A percentile compares a stretch with the other conserved stretches of the same genome.
phyloP scores from a whole-genome alignment of 2,797 vertebrate species.

The Parambassis ranga region DNA sequence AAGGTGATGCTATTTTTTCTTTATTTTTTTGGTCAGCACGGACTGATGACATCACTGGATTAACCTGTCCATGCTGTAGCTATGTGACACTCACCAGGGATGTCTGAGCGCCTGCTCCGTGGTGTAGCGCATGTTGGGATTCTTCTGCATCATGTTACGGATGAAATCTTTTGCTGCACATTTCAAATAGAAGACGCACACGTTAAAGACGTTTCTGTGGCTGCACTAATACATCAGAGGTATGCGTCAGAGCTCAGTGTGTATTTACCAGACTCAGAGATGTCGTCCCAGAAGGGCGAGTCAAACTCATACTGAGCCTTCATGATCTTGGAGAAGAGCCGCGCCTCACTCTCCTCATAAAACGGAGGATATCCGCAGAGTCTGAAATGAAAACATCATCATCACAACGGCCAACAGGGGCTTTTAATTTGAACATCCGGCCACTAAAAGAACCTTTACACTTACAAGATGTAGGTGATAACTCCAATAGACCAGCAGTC shows the following conservation, averaged over 20 bases:
- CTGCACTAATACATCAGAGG: fast-evolving
- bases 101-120: slow-evolving; percentile 91
- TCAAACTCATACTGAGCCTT: slow-evolving; percentile 97
- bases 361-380: slow-evolving; percentile 98
- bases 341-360: slow-evolving; percentile 94
- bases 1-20: no score
- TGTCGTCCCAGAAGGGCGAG: slow-evolving; percentile 97
- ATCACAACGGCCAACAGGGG: not conserved
- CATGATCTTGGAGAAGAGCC: slow-evolving; percentile 96
- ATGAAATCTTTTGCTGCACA: slow-evolving; percentile 95
- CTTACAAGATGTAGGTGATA: slow-evolving; percentile 98
- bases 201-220: not conserved
- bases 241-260: not conserved
- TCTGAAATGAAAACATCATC: slow-evolving; percentile 64
- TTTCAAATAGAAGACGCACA: not conserved
- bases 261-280: slow-evolving; percentile 91
- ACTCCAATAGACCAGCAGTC: slow-evolving; percentile 99
- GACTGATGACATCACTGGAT: no score
- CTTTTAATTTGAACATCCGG: slow-evolving; percentile 21
- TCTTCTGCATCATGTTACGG: slow-evolving; percentile 93
- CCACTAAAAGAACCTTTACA: slow-evolving; percentile 31
- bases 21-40: no score
- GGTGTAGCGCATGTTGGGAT: slow-evolving; percentile 85
- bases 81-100: slow-evolving; percentile 89
- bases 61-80: no score